Conservation (phyloP, 2,113 vertebrate genomes). For the Athene noctua region DNA sequence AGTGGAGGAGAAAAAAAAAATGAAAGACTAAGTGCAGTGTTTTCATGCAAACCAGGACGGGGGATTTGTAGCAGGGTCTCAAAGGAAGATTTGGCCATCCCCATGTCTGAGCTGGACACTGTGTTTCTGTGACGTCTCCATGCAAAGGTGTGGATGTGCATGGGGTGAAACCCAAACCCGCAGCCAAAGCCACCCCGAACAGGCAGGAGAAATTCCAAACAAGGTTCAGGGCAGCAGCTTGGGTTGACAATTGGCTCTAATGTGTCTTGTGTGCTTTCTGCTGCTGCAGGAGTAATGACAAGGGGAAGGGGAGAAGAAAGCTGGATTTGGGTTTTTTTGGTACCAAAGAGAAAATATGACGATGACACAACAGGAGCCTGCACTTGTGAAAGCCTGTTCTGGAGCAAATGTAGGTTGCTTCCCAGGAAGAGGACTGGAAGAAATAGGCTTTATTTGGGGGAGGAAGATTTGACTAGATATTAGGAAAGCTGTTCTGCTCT, state of each 20-base stretch:
- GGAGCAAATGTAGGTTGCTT: background rate
- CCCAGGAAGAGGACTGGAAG: background rate
- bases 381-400: background rate
- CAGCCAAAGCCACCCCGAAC: background rate
- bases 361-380: rapidly evolving
- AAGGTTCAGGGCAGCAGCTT: background rate
- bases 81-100: background rate
- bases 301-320: background rate
- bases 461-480: background rate
- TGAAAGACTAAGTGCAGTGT: rapidly evolving
- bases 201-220: background rate
- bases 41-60: background rate
- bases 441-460: background rate
- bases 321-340: background rate
- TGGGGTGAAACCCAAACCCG: background rate
- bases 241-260: background rate
- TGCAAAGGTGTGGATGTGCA: background rate
- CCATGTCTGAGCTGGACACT: background rate
- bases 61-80: background rate
- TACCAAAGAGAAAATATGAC: background rate
- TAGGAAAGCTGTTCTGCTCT: background rate
- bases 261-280: background rate
- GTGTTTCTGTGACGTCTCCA: background rate
- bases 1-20: background rate
- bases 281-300: background rate